Conservation (phyloP, 2,888 invertebrate species). For the Drosophila trichaetosa region DNA sequence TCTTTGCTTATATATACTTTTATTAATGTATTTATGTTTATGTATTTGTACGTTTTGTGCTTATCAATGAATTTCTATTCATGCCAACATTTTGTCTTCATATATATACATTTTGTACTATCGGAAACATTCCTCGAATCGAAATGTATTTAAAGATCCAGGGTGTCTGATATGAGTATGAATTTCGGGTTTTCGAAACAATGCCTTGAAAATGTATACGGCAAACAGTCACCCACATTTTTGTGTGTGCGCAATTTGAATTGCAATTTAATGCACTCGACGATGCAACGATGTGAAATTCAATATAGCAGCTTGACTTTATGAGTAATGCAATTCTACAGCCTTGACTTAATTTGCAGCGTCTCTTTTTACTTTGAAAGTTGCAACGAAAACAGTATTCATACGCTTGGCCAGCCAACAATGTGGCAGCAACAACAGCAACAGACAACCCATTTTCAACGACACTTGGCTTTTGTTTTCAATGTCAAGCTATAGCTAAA, state of each 20-base stretch:
- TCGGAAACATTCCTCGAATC: neutral
- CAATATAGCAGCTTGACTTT: slow-evolving; percentile 56
- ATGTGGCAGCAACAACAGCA: slow-evolving; percentile 40
- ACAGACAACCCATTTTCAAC: slow-evolving; percentile 51
- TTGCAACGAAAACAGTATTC: slow-evolving; percentile 78
- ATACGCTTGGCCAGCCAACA: slow-evolving; percentile 63
- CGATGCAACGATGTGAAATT: slow-evolving; percentile 44
- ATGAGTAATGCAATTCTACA: slow-evolving; percentile 69
- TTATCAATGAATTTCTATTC: slow-evolving; percentile 16
- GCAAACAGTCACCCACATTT: slow-evolving; percentile 64
- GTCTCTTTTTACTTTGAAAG: slow-evolving; percentile 77
- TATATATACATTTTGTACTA: slow-evolving; percentile 2
- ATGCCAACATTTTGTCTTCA: neutral
- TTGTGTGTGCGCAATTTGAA: slow-evolving; percentile 30
- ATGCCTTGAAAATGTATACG: slow-evolving; percentile 36
- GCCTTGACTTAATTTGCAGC: slow-evolving; percentile 74
- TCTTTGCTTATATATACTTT: neutral
- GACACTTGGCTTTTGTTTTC: slow-evolving; percentile 66
- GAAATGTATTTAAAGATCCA: neutral
- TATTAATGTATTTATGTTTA: neutral
- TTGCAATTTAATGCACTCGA: slow-evolving; percentile 58
- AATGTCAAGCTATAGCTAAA: slow-evolving; percentile 66
- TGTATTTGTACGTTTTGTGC: neutral
- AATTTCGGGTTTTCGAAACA: slow-evolving; percentile 3
- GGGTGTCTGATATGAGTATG: neutral